Percentiles rank a stretch among this genome's conserved stretches.
Conservation (phyloP, 2,113 vertebrate genomes). For the Leucosticte australis region DNA sequence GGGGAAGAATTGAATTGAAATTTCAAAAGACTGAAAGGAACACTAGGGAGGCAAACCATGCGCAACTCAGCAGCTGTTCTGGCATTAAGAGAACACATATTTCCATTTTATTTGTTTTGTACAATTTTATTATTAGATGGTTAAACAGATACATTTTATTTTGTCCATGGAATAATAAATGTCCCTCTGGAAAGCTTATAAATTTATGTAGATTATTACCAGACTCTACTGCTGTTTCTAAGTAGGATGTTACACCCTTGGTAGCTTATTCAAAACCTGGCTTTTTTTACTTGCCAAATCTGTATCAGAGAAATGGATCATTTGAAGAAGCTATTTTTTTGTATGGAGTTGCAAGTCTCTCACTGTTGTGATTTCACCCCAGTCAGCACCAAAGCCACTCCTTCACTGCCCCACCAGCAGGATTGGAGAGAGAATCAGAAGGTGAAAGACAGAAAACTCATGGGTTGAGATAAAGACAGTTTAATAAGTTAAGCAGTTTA, state of each 20-base stretch:
- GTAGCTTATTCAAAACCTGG: background rate
- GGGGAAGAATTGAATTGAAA: background rate
- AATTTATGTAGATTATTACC: background rate
- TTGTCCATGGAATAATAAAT: background rate
- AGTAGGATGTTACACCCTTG: background rate
- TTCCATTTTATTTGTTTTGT: background rate
- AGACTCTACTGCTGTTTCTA: background rate
- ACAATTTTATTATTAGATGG: background rate
- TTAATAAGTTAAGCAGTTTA: background rate
- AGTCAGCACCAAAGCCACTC: background rate
- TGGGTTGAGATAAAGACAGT: background rate
- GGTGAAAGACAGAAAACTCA: background rate
- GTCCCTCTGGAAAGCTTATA: background rate
- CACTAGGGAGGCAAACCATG: background rate
- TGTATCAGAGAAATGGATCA: background rate
- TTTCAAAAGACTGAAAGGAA: background rate
- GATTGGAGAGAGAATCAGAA: background rate
- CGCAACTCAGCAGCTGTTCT: background rate
- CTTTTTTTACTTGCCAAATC: background rate
- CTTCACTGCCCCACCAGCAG: background rate
- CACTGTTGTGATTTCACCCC: accelerated
- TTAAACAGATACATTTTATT: background rate
- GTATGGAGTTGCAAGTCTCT: background rate
- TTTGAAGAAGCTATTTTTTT: background rate
- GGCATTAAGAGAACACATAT: background rate